Evolutionary conservation across 2,797 vertebrate species (phyloP).

Genomic region (Morus bassanus): DNA sequence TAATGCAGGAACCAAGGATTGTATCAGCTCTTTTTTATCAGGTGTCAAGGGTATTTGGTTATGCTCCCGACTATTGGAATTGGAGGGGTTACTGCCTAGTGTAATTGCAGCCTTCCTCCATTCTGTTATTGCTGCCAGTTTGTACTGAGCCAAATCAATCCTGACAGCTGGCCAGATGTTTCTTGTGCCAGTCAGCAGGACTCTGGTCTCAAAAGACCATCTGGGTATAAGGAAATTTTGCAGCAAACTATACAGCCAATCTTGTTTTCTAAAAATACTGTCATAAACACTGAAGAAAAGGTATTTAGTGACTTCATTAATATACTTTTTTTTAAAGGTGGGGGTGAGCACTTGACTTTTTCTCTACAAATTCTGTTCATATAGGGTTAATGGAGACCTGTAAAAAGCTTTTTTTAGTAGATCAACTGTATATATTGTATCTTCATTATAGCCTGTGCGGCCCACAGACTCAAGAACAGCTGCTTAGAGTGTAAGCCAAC

Average conservation of each 20-base stretch:
- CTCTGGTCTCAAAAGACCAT: slow-evolving; percentile 51
- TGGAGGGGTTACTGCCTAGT: slow-evolving; percentile 21
- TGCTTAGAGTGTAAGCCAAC: neutral
- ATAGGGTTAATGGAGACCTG: neutral
- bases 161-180: slow-evolving; percentile 68
- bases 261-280: slow-evolving; percentile 30
- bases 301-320: neutral
- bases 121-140: slow-evolving; percentile 31
- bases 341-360: neutral
- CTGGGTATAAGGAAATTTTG: slow-evolving; percentile 30
- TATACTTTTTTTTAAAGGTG: neutral
- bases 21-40: neutral
- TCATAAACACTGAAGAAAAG: neutral
- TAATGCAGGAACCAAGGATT: neutral
- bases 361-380: neutral
- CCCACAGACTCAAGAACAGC: neutral
- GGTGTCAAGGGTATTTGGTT: slow-evolving; percentile 25
- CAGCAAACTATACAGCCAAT: neutral
- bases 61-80: neutral
- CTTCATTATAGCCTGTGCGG: neutral
- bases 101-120: slow-evolving; percentile 5
- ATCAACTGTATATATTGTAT: neutral
- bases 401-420: neutral
- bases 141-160: slow-evolving; percentile 54
- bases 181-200: slow-evolving; percentile 59